These are phyloP conservation scores for Aphelinus atriplicis DNA, from an alignment of 1,140 invertebrate species.

Conservation along the genomic window DNA sequence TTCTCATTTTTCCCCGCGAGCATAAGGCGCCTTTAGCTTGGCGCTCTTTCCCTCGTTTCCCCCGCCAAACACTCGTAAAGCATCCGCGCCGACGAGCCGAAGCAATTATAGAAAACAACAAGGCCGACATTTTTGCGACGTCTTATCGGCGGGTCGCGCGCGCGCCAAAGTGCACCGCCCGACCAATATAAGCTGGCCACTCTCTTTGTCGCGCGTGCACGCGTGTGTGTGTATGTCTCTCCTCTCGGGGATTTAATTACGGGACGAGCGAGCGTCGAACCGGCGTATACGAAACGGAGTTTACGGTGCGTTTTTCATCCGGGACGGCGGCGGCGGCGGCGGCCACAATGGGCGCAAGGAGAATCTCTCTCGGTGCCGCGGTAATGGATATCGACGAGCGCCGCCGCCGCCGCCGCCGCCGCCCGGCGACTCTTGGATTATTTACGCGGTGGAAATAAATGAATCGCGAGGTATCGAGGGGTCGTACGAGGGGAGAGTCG, in stretches of 20 bases:
- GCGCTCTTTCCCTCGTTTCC: not conserved
- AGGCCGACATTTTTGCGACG: slow-evolving; percentile 15
- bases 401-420: not conserved
- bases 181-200: too few relatives aligned
- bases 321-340: not conserved
- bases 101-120: slow-evolving; percentile 34
- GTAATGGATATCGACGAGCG: slow-evolving; percentile 36
- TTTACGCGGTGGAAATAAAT: slow-evolving; percentile 31
- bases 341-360: not conserved
- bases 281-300: too few relatives aligned
- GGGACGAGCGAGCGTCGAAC: too few relatives aligned
- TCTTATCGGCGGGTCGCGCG: not conserved
- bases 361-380: not conserved
- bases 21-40: not conserved
- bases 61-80: not conserved
- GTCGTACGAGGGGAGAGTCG: not conserved
- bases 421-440: slow-evolving; percentile 16
- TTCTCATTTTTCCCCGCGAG: not conserved
- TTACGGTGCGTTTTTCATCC: too few relatives aligned
- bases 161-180: too few relatives aligned
- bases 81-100: slow-evolving; percentile 20
- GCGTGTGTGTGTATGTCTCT: too few relatives aligned
- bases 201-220: too few relatives aligned
- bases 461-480: slow-evolving; percentile 5
- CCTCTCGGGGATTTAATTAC: too few relatives aligned